Conservation (phyloP, 2,797 vertebrate species). For the Cirrhinus mrigala region DNA sequence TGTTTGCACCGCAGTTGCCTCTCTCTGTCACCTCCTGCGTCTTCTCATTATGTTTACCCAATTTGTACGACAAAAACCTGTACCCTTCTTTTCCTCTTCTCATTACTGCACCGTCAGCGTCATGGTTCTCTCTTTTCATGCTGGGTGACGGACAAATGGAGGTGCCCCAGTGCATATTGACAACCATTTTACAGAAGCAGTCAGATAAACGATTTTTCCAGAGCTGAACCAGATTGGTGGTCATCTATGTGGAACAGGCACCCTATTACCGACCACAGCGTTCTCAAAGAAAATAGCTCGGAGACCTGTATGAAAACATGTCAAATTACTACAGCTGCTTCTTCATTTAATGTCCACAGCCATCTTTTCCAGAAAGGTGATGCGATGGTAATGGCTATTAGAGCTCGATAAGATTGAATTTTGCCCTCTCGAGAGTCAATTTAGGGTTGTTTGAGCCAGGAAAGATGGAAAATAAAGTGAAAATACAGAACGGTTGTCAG, state of each 20-base stretch:
- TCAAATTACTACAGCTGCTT: constrained; percentile 18
- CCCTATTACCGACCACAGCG: background rate
- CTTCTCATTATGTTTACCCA: background rate
- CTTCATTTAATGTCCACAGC: constrained; percentile 3
- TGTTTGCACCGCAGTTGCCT: constrained; percentile 11
- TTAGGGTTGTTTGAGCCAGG: background rate
- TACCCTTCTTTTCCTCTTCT: constrained; percentile 8
- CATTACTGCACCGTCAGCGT: constrained; percentile 17
- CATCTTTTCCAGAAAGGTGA: background rate
- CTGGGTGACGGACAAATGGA: constrained; percentile 34
- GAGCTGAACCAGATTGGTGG: constrained; percentile 17
- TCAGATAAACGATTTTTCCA: constrained; percentile 39
- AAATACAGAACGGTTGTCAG: background rate
- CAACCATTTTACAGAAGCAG: constrained; percentile 34
- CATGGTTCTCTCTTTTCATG: constrained; percentile 15
- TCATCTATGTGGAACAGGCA: constrained; percentile 16
- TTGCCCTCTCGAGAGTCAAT: background rate
- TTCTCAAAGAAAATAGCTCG: constrained; percentile 13
- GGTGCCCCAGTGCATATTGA: constrained; percentile 15
- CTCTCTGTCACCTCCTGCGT: constrained; percentile 19
- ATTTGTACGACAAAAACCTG: background rate
- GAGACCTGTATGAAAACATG: constrained; percentile 40
- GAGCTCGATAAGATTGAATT: constrained; percentile 37
- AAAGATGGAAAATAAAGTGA: constrained; percentile 5
- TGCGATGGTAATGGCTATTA: constrained; percentile 13